Evolutionary conservation across 2,113 vertebrate species (phyloP).

Genomic region (Meleagris gallopavo): DNA sequence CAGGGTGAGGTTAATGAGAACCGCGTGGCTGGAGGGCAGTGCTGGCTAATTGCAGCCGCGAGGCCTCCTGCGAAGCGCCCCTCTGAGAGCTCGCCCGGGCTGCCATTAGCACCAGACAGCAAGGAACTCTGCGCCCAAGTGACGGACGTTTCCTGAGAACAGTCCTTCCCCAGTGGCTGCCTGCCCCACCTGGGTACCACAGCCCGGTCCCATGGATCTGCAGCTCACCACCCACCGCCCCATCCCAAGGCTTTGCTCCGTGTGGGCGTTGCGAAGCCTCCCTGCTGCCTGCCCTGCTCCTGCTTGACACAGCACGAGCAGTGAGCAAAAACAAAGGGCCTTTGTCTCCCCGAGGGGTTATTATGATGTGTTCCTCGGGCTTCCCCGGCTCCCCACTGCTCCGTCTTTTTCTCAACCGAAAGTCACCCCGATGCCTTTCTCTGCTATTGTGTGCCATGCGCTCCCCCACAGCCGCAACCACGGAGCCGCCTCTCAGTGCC

Average conservation of each 20-base stretch:
- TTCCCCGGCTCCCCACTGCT: accelerated
- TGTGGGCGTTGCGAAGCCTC: not conserved
- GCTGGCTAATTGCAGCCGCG: not conserved
- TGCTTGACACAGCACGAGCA: not conserved
- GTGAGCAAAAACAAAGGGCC: not conserved
- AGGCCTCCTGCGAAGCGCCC: not conserved
- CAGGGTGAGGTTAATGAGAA: not conserved
- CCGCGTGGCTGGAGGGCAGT: not conserved
- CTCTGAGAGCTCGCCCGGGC: not conserved
- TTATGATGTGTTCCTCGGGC: not conserved
- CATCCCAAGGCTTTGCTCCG: not conserved
- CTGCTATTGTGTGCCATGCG: not conserved
- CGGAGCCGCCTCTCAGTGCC: not conserved
- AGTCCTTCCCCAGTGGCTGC: accelerated
- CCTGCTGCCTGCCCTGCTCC: not conserved
- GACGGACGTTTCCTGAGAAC: not conserved
- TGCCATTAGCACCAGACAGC: not conserved
- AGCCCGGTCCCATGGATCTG: not conserved
- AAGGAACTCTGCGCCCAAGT: not conserved
- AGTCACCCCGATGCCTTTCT: not conserved
- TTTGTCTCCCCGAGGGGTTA: not conserved
- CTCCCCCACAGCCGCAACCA: accelerated
- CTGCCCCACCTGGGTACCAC: not conserved
- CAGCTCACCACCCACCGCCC: not conserved
- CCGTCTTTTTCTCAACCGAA: not conserved